Percentiles rank a stretch among this genome's conserved stretches.
Evolutionary conservation across 2,113 vertebrate species (phyloP).

Genomic region (Tympanuchus pallidicinctus): DNA sequence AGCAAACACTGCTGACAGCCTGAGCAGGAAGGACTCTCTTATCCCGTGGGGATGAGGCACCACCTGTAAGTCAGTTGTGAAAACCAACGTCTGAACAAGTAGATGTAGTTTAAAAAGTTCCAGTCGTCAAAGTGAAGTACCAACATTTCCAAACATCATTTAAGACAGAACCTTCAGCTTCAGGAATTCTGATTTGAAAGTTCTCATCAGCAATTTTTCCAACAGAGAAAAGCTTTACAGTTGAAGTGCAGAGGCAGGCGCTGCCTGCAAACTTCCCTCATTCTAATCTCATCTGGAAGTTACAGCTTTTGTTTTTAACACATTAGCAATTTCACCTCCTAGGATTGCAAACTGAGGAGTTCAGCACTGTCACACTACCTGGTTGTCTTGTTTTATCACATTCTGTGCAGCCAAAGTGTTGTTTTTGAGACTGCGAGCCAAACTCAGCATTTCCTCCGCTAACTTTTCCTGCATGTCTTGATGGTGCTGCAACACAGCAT

Average conservation of each 20-base stretch:
- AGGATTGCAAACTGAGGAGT: not conserved
- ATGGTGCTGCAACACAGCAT: constrained; percentile 90
- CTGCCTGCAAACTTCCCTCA: not conserved
- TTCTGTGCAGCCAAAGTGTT: constrained; percentile 94
- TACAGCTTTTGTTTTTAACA: not conserved
- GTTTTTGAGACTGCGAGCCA: constrained; percentile 95
- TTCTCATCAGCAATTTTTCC: not conserved
- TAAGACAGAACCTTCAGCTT: not conserved
- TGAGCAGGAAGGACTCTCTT: not conserved
- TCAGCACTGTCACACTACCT: constrained; percentile 76
- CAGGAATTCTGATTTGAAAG: not conserved
- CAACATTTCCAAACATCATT: not conserved
- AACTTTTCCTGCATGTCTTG: constrained; percentile 95
- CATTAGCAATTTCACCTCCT: not conserved
- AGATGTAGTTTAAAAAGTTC: not conserved
- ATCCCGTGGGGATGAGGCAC: not conserved
- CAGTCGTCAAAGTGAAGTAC: not conserved
- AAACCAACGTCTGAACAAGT: not conserved
- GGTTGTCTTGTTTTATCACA: constrained; percentile 98
- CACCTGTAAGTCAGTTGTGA: not conserved
- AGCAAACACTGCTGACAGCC: not conserved
- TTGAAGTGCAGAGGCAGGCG: not conserved
- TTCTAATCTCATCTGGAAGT: not conserved
- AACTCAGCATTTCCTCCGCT: constrained; percentile 95
- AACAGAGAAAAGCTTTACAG: not conserved